Percentiles rank a stretch among this genome's conserved stretches.
phyloP scores from a whole-genome alignment of 2,113 vertebrate genomes.

The Merops nubicus region DNA sequence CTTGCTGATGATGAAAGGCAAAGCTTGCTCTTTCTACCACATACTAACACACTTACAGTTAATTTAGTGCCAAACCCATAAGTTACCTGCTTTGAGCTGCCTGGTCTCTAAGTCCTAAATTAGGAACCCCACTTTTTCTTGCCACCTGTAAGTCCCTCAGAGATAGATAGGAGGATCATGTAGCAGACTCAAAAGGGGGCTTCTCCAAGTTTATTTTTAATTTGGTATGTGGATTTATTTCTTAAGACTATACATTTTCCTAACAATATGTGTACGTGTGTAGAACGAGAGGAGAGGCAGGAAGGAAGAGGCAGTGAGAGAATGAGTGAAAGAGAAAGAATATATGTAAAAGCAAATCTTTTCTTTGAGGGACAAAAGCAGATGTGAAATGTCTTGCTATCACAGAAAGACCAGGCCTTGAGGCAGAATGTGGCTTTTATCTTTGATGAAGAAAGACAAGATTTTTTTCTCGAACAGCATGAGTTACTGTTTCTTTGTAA shows the following conservation, averaged over 20 bases:
- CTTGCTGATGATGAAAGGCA: background rate
- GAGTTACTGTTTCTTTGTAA: background rate
- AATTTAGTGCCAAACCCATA: background rate
- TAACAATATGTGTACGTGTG: background rate
- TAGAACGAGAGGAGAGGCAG: fast-evolving
- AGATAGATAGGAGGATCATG: background rate
- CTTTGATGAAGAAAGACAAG: background rate
- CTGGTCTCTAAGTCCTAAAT: background rate
- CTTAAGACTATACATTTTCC: background rate
- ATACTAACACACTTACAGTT: background rate
- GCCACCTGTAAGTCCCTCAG: fast-evolving
- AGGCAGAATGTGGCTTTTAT: background rate
- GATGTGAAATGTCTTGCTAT: background rate
- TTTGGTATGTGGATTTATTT: background rate
- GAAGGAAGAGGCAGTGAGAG: fast-evolving
- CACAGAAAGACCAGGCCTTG: background rate
- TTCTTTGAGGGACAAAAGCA: background rate
- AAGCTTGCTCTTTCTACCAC: background rate
- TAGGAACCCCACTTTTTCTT: fast-evolving
- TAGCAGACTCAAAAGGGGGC: fast-evolving
- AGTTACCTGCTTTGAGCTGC: background rate
- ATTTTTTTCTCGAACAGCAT: background rate
- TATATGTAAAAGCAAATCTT: background rate
- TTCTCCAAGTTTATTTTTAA: background rate
- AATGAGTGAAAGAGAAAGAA: background rate